Evolutionary conservation across 2,797 vertebrate species (phyloP).

Genomic region (Phataginus tetradactyla): DNA sequence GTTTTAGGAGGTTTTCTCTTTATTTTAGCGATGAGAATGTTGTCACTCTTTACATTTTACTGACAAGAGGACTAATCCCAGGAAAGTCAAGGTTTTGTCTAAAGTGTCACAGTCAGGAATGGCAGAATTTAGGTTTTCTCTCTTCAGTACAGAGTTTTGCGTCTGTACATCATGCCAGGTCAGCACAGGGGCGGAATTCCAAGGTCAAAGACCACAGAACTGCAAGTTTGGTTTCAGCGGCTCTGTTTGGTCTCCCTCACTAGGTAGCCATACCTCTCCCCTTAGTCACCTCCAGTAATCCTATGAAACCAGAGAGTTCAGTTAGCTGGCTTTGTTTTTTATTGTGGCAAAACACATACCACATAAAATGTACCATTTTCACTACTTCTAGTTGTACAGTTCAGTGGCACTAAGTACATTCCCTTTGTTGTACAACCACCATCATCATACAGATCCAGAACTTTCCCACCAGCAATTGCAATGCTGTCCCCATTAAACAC

Average conservation of each 20-base stretch:
- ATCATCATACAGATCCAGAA: neutral
- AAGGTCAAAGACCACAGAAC: neutral
- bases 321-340: neutral
- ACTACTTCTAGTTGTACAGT: neutral
- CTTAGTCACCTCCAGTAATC: neutral
- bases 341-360: neutral
- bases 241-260: neutral
- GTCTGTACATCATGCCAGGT: neutral
- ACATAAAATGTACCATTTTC: neutral
- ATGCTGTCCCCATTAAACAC: neutral
- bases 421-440: neutral
- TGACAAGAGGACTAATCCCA: neutral
- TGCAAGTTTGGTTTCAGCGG: neutral
- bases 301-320: neutral
- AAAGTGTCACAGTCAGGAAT: neutral
- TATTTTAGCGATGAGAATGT: neutral
- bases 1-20: slow-evolving; percentile 34
- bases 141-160: neutral
- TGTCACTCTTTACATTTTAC: neutral
- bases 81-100: neutral
- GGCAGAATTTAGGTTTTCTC: neutral
- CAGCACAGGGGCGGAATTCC: neutral
- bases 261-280: neutral
- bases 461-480: neutral
- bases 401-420: neutral